phyloP scores from a whole-genome alignment of 2,113 vertebrate genomes.

The Neodon shergylaensis region DNA sequence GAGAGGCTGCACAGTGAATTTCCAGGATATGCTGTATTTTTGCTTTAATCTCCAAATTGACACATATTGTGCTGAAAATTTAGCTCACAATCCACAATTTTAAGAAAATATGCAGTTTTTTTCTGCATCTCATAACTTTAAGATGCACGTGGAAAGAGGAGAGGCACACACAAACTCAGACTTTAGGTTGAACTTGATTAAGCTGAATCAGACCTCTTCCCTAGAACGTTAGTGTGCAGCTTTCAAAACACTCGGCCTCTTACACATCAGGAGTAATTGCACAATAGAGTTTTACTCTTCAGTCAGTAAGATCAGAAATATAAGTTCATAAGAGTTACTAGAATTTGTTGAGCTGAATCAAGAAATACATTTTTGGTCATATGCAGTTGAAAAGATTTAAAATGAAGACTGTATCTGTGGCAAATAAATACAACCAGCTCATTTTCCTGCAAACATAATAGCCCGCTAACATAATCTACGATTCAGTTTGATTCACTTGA shows the following conservation, averaged over 20 bases:
- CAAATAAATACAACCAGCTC: background rate
- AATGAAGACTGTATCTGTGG: background rate
- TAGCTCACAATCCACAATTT: background rate
- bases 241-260: background rate
- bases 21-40: slow-evolving; percentile 16
- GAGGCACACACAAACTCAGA: background rate
- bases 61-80: slow-evolving; percentile 9
- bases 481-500: background rate
- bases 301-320: slow-evolving; percentile 1
- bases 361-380: background rate
- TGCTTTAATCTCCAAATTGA: slow-evolving; percentile 45
- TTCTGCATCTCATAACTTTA: background rate
- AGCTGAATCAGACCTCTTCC: background rate
- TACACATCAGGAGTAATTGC: background rate
- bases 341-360: background rate
- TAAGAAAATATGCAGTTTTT: background rate
- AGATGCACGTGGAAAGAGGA: background rate
- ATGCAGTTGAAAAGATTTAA: slow-evolving; percentile 7
- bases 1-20: background rate
- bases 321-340: background rate
- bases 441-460: background rate
- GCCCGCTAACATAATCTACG: background rate
- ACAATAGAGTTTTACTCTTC: background rate
- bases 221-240: background rate
- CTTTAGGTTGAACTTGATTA: background rate